A percentile compares a stretch with the other conserved stretches of the same genome.
These are phyloP conservation scores for Plebejus argus DNA, from an alignment of 2,888 invertebrate species.

Conservation along the genomic window DNA sequence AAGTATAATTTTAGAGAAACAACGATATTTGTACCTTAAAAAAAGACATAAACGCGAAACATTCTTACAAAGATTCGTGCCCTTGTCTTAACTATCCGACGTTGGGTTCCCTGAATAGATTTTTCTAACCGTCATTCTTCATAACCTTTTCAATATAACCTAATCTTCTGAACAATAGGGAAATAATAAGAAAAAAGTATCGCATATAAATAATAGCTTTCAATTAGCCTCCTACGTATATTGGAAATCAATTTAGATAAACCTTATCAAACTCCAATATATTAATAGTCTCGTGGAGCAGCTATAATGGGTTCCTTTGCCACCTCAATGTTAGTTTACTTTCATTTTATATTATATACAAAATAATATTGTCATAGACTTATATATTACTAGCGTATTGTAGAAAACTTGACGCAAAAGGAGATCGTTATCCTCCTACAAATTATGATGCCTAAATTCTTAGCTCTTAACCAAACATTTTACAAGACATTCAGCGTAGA, in stretches of 20 bases:
- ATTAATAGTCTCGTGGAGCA: slow-evolving; percentile 24
- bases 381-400: too few relatives aligned
- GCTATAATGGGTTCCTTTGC: neutral
- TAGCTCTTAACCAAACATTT: neutral
- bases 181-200: slow-evolving; percentile 17
- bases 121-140: neutral
- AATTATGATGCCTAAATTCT: neutral
- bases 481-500: neutral
- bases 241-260: slow-evolving; percentile 28
- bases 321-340: neutral
- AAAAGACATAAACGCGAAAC: neutral
- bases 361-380: neutral
- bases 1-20: neutral
- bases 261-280: slow-evolving; percentile 18
- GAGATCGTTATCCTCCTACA: neutral
- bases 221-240: slow-evolving; percentile 24
- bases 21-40: neutral
- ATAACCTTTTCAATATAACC: neutral
- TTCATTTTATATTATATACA: too few relatives aligned
- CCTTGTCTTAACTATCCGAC: neutral
- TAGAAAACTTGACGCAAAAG: neutral
- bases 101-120: neutral
- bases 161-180: neutral
- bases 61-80: neutral
- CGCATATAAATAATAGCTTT: slow-evolving; percentile 13